Evolutionary conservation across 1,140 invertebrate species (phyloP).

Genomic region (Ceratitis capitata): DNA sequence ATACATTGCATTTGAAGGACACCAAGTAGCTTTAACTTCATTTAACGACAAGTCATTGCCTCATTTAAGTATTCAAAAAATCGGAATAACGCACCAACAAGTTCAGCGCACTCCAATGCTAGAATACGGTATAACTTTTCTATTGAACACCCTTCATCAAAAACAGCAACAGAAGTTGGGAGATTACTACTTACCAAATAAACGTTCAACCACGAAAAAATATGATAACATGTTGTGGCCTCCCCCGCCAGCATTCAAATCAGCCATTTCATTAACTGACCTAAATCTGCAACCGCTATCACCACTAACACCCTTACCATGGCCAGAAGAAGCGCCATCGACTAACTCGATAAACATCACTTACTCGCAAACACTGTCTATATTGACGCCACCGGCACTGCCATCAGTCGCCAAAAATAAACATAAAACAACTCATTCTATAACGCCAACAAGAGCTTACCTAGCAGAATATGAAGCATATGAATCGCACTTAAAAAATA

Average conservation of each 20-base stretch:
- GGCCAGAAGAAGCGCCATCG: not conserved
- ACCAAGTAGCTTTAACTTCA: no score
- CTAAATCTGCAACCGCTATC: not conserved
- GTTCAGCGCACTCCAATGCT: not conserved
- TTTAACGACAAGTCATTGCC: not conserved
- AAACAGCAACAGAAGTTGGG: not conserved
- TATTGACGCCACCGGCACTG: not conserved
- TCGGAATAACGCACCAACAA: not conserved
- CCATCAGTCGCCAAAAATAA: not conserved
- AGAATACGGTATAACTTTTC: not conserved
- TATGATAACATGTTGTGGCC: conserved; percentile 48
- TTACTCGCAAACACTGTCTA: not conserved
- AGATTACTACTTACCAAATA: not conserved
- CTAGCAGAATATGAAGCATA: no score
- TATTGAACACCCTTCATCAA: not conserved
- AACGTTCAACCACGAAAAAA: not conserved
- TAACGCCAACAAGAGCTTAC: not conserved
- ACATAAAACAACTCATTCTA: not conserved
- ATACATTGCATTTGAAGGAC: not conserved
- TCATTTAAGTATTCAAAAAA: not conserved
- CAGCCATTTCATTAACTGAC: not conserved
- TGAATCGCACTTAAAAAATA: no score
- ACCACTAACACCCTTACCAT: not conserved
- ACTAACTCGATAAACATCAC: not conserved
- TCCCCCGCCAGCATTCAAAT: conserved; percentile 43